Evolutionary conservation across 2,113 vertebrate species (phyloP).

Genomic region (Callithrix jacchus): DNA sequence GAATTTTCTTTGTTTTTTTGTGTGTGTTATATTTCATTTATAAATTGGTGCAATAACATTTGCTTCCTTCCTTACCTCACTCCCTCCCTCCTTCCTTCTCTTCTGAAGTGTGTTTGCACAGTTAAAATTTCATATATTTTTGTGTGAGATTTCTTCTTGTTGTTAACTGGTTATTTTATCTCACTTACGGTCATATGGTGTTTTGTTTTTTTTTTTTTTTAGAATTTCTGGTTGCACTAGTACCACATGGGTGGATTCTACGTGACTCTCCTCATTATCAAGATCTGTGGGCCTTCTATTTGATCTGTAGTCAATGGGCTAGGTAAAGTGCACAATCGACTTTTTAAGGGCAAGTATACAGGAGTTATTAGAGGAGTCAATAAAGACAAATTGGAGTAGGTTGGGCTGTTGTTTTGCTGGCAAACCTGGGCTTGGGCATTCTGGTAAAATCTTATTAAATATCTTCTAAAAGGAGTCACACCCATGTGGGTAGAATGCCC

Average conservation of each 20-base stretch:
- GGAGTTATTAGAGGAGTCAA: not conserved
- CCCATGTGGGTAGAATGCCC: too few relatives aligned
- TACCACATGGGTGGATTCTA: not conserved
- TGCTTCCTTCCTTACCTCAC: too few relatives aligned
- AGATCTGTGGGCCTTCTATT: not conserved
- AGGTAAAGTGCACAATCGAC: accelerated
- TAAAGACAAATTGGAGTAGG: not conserved
- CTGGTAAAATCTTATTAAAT: not conserved
- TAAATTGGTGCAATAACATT: not conserved
- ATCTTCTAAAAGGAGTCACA: not conserved
- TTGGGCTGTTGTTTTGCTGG: not conserved
- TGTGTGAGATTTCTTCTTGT: not conserved
- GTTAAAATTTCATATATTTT: not conserved
- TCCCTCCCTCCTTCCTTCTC: accelerated
- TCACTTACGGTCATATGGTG: not conserved
- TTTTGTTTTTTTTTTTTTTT: not conserved
- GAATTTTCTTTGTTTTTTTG: not conserved
- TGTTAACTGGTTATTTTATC: not conserved
- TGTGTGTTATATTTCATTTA: not conserved
- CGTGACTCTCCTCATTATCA: not conserved
- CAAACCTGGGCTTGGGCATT: not conserved
- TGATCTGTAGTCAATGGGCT: not conserved
- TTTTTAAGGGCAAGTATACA: not conserved
- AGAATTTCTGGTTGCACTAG: not conserved
- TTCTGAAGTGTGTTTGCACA: not conserved